A percentile compares a stretch with the other conserved stretches of the same genome.
Evolutionary conservation across 2,888 invertebrate species (phyloP).

Genomic region (Sturmia bella): DNA sequence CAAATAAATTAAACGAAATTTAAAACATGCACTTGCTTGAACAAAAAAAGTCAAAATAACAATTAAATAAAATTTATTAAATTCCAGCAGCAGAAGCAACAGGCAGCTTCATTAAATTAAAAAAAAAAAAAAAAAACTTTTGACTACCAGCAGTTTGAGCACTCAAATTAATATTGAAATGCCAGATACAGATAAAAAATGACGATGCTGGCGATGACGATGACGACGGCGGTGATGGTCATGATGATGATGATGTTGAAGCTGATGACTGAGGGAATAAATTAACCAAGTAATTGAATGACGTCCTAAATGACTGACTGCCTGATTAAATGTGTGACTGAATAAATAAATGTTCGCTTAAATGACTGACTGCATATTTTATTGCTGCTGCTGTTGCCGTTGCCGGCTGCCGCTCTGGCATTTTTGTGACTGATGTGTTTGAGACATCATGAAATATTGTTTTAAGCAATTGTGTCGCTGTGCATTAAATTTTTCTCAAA

Average conservation of each 20-base stretch:
- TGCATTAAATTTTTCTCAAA: slow-evolving; percentile 20
- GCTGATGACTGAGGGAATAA: slow-evolving; percentile 17
- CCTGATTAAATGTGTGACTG: slow-evolving; percentile 19
- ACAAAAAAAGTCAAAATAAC: neutral
- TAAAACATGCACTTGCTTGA: neutral
- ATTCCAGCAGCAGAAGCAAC: neutral
- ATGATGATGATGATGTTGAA: slow-evolving; percentile 7
- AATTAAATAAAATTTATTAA: slow-evolving; percentile 16
- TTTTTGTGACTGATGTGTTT: slow-evolving; percentile 22
- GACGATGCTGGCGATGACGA: neutral
- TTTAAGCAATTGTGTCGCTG: slow-evolving; percentile 19
- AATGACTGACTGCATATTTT: slow-evolving; percentile 5
- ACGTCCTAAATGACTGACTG: neutral
- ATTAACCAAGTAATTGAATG: neutral
- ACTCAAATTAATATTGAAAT: slow-evolving; percentile 1
- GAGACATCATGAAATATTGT: slow-evolving; percentile 45
- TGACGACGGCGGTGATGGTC: neutral
- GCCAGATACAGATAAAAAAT: neutral
- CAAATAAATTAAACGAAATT: neutral
- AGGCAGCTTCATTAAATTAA: slow-evolving; percentile 1
- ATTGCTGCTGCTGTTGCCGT: neutral
- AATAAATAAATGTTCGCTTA: neutral
- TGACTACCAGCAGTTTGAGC: slow-evolving; percentile 14
- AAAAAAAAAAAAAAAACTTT: neutral
- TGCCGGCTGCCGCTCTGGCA: slow-evolving; percentile 6